These are phyloP conservation scores for Brachymystax lenok DNA, from an alignment of 2,797 vertebrate genomes.

Conservation along the genomic window DNA sequence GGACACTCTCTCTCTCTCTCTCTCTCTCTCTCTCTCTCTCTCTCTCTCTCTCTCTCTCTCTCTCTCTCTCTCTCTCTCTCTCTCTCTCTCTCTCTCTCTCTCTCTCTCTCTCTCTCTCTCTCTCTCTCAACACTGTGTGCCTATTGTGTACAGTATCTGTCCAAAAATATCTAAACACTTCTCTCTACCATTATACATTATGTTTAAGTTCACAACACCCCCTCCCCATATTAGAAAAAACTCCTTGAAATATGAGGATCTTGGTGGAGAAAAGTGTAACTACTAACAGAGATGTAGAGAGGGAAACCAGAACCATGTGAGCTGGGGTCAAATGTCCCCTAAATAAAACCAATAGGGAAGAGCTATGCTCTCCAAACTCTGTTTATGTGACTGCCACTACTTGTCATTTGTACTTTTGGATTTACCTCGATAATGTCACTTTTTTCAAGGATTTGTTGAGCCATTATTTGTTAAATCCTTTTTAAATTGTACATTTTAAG, in stretches of 20 bases:
- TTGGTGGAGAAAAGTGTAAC: conserved; percentile 57
- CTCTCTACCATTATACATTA: conserved; percentile 36
- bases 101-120: conserved; percentile 27
- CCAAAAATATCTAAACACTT: conserved; percentile 66
- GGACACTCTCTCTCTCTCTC: not conserved
- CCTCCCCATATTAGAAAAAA: conserved; percentile 27
- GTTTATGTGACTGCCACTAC: conserved; percentile 71
- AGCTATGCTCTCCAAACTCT: conserved; percentile 62
- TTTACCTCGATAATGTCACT: conserved; percentile 39
- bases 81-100: conserved; percentile 8
- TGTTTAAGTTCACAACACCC: conserved; percentile 41
- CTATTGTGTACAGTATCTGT: conserved; percentile 54
- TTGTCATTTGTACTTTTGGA: conserved; percentile 52
- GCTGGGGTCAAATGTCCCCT: conserved; percentile 51
- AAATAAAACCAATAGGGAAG: conserved; percentile 71
- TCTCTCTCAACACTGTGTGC: conserved; percentile 29
- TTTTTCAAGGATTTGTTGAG: conserved; percentile 34
- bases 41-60: conserved; percentile 8
- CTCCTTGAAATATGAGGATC: conserved; percentile 58
- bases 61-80: conserved; percentile 31
- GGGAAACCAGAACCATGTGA: conserved; percentile 47
- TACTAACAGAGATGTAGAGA: conserved; percentile 54
- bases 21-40: conserved; percentile 37
- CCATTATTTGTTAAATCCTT: conserved; percentile 21
- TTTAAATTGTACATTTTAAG: conserved; percentile 33